phyloP scores from a whole-genome alignment of 92 coral and sea anemone genomes.

The Diadumene lineata region DNA sequence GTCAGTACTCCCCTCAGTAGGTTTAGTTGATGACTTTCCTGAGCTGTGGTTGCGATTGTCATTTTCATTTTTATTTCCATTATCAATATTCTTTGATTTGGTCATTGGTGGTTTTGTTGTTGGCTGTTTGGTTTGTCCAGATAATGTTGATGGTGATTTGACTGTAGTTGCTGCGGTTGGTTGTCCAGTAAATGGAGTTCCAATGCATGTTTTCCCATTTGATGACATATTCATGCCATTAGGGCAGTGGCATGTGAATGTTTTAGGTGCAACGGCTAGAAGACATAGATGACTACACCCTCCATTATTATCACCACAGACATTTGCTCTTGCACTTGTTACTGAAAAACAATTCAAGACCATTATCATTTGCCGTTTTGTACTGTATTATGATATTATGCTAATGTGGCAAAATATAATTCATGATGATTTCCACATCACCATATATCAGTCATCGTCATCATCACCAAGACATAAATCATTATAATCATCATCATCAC shows the following conservation, averaged over 20 bases:
- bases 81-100: conserved; percentile 14
- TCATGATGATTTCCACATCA: neutral
- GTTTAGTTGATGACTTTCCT: neutral
- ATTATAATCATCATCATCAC: neutral
- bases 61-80: neutral
- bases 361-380: neutral
- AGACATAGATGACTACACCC: conserved; percentile 95
- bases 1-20: neutral
- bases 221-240: conserved; percentile 69
- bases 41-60: neutral
- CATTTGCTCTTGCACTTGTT: conserved; percentile 55
- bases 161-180: conserved; percentile 44
- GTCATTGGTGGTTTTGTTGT: conserved; percentile 6
- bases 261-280: conserved; percentile 41
- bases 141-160: conserved; percentile 10
- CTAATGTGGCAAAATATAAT: neutral
- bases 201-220: conserved; percentile 60
- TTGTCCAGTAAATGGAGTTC: conserved; percentile 41
- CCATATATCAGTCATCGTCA: neutral
- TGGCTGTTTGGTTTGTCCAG: conserved; percentile 10
- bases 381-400: neutral
- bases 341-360: neutral
- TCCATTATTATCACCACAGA: conserved; percentile 77
- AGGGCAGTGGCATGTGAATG: conserved; percentile 78
- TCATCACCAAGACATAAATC: neutral